Evolutionary conservation across 1,140 invertebrate species (phyloP).

Genomic region (Brachionus paranguensis): DNA sequence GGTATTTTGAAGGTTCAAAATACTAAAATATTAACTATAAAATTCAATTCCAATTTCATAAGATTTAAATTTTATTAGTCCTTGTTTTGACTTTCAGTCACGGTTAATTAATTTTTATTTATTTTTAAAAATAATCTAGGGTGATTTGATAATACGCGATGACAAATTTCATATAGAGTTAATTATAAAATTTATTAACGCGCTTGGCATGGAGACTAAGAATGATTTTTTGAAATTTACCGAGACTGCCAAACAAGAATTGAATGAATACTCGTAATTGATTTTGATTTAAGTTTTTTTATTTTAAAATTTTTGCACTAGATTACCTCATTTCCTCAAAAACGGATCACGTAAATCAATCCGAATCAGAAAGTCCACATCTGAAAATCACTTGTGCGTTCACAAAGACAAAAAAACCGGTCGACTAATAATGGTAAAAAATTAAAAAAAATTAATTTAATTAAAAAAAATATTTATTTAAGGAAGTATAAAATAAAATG

Average conservation of each 20-base stretch:
- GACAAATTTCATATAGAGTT: slow-evolving; percentile 27
- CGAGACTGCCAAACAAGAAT: not conserved
- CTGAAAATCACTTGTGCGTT: not conserved
- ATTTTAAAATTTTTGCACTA: not conserved
- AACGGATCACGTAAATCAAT: slow-evolving; percentile 22
- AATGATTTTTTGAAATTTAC: slow-evolving; percentile 4
- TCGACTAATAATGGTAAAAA: slow-evolving; percentile 27
- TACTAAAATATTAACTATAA: too few species aligned
- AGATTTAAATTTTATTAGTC: too few species aligned
- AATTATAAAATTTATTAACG: not conserved
- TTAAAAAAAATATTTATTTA: not conserved
- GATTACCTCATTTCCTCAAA: slow-evolving; percentile 17
- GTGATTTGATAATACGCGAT: slow-evolving; percentile 24
- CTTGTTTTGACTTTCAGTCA: too few species aligned
- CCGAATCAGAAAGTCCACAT: not conserved
- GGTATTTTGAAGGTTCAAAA: too few species aligned
- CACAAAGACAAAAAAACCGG: slow-evolving; percentile 34
- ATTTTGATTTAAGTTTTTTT: not conserved
- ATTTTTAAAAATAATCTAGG: not conserved
- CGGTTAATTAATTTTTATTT: too few species aligned
- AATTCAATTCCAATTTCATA: too few species aligned
- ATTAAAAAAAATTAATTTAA: not conserved
- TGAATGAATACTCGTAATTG: slow-evolving; percentile 2
- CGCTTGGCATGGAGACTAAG: not conserved
- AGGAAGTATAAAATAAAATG: not conserved